These are phyloP conservation scores for Larimichthys crocea DNA, from an alignment of 2,113 vertebrate species.

Conservation along the genomic window DNA sequence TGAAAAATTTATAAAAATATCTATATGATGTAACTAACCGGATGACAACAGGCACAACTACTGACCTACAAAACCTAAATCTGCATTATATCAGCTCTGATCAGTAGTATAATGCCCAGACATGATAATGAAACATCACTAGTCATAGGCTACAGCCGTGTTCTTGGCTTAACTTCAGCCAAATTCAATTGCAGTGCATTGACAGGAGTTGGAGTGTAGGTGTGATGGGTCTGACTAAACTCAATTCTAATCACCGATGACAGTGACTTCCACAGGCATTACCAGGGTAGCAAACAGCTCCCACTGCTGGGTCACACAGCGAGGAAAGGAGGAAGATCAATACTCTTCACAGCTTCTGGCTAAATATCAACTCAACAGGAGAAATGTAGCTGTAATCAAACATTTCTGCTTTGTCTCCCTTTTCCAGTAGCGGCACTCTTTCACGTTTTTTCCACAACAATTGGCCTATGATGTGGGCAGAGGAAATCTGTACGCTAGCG, in stretches of 20 bases:
- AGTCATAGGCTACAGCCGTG: no score
- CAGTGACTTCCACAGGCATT: conserved; percentile 11
- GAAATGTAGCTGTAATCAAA: conserved; percentile 48
- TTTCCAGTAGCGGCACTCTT: conserved; percentile 3
- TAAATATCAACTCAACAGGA: conserved; percentile 49
- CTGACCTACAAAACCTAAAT: conserved; percentile 3
- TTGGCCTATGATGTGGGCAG: neutral
- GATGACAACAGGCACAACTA: neutral
- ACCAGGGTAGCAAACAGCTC: conserved; percentile 10
- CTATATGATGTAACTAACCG: no score
- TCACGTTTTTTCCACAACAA: neutral
- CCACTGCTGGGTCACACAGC: conserved; percentile 23
- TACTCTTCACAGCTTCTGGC: conserved; percentile 44
- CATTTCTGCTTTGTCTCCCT: conserved; percentile 27
- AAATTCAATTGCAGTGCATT: neutral
- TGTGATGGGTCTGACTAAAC: neutral
- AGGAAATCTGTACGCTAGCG: neutral
- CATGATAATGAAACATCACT: neutral
- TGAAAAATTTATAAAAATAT: neutral
- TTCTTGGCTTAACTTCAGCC: neutral
- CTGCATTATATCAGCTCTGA: neutral
- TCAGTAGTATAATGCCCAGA: neutral
- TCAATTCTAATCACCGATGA: conserved; percentile 2
- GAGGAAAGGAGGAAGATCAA: conserved; percentile 23
- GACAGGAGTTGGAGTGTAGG: neutral